Evolutionary conservation across 2,113 vertebrate species (phyloP).

Genomic region (Ictalurus punctatus): DNA sequence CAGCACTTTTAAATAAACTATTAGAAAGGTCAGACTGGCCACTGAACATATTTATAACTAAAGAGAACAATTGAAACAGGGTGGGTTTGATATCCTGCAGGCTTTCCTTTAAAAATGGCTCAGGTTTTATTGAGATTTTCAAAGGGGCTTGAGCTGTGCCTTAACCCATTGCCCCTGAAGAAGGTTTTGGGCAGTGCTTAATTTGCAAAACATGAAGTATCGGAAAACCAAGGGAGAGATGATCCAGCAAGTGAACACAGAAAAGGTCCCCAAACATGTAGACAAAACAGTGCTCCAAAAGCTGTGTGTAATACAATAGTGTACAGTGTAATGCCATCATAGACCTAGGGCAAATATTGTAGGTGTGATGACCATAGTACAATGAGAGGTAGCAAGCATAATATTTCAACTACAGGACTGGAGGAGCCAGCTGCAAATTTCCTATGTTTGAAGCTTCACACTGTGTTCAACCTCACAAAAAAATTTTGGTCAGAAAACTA

Average conservation of each 20-base stretch:
- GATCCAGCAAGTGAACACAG: not conserved
- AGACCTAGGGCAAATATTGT: not conserved
- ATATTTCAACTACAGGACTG: not conserved
- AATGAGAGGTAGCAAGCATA: not conserved
- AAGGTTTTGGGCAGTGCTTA: not conserved
- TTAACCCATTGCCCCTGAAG: slow-evolving; percentile 23
- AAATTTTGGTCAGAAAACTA: not conserved
- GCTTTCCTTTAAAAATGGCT: slow-evolving; percentile 60
- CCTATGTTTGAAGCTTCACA: not conserved
- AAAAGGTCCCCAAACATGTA: not conserved
- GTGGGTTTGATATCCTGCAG: slow-evolving; percentile 61
- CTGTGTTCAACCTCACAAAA: not conserved
- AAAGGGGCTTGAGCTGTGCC: slow-evolving; percentile 11
- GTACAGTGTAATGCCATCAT: not conserved
- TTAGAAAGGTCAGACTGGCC: slow-evolving; percentile 51
- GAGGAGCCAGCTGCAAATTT: not conserved
- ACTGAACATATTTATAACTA: slow-evolving; percentile 62
- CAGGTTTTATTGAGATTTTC: slow-evolving; percentile 26
- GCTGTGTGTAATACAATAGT: not conserved
- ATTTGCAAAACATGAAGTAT: not conserved
- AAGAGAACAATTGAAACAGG: slow-evolving; percentile 61
- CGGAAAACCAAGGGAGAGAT: not conserved
- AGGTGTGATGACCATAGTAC: not conserved
- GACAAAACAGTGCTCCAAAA: not conserved
- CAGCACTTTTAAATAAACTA: slow-evolving; percentile 33